Percentiles rank a stretch among this genome's conserved stretches.
phyloP scores from a whole-genome alignment of 1,140 invertebrate genomes.

The Bombus sylvicola region DNA sequence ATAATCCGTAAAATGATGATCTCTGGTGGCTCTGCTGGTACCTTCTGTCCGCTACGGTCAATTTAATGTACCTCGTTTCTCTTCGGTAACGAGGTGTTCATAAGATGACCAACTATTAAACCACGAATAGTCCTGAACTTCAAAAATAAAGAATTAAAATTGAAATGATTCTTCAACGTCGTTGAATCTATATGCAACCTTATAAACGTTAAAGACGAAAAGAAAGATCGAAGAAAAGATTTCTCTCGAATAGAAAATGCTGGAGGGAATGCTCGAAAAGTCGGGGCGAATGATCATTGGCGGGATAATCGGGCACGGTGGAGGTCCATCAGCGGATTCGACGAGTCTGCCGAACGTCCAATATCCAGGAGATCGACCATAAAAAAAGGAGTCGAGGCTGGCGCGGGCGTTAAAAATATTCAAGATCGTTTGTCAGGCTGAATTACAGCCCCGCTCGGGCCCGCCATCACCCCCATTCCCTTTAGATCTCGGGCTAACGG shows the following conservation, averaged over 20 bases:
- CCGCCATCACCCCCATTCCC: not conserved
- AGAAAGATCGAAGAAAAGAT: not conserved
- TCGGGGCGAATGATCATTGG: constrained; percentile 29
- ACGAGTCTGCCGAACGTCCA: constrained; percentile 74
- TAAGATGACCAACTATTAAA: constrained; percentile 61
- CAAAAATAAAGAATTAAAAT: not conserved
- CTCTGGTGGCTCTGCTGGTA: constrained; percentile 61
- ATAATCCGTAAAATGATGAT: constrained; percentile 72
- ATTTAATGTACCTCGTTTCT: constrained; percentile 73
- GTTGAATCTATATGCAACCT: not conserved
- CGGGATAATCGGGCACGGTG: constrained; percentile 47
- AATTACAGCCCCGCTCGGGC: constrained; percentile 71
- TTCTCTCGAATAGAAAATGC: not conserved
- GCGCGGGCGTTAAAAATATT: constrained; percentile 80
- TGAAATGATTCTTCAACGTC: not conserved
- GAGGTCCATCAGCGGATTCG: constrained; percentile 57
- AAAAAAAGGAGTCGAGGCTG: constrained; percentile 64
- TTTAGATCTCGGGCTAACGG: constrained; percentile 13
- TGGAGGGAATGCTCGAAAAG: not conserved
- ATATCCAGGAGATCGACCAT: constrained; percentile 56
- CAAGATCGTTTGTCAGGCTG: constrained; percentile 80
- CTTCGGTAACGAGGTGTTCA: constrained; percentile 57
- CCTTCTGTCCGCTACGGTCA: constrained; percentile 71
- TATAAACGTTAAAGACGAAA: not conserved
- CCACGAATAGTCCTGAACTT: not conserved